Evolutionary conservation across 2,113 vertebrate species (phyloP).

Genomic region (Phoenicopterus ruber): DNA sequence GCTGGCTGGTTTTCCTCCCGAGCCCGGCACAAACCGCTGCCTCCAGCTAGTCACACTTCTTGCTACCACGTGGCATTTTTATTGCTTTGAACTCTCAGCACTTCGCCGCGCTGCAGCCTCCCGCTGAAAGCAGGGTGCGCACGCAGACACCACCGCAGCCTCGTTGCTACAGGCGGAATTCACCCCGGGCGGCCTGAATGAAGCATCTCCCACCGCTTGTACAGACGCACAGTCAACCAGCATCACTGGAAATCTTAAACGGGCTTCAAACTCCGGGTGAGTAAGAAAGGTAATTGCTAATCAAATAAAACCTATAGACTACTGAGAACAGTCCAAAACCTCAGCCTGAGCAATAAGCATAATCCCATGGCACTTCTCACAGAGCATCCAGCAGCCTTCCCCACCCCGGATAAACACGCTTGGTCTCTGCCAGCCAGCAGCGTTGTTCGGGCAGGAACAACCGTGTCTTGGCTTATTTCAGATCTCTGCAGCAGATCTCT

Average conservation of each 20-base stretch:
- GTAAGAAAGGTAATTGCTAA: neutral
- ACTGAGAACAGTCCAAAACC: neutral
- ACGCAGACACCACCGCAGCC: neutral
- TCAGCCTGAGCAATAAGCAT: neutral
- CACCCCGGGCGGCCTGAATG: rapidly evolving
- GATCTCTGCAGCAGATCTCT: neutral
- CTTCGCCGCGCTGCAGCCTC: neutral
- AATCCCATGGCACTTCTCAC: neutral
- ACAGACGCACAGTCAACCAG: neutral
- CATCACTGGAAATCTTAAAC: neutral
- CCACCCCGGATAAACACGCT: neutral
- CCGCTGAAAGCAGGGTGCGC: neutral
- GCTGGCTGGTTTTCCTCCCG: neutral
- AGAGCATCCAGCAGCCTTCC: neutral
- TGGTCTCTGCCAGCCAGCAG: neutral
- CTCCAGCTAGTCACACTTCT: neutral
- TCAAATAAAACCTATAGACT: neutral
- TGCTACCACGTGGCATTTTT: neutral
- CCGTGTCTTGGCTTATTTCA: neutral
- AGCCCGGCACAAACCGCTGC: neutral
- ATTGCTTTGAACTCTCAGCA: neutral
- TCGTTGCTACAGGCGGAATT: neutral
- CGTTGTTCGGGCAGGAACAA: neutral
- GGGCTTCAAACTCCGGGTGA: neutral
- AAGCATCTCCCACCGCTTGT: neutral